Percentiles rank a stretch among this genome's conserved stretches.
Evolutionary conservation across 2,888 invertebrate species (phyloP).

Genomic region (Acrocera orbiculus): DNA sequence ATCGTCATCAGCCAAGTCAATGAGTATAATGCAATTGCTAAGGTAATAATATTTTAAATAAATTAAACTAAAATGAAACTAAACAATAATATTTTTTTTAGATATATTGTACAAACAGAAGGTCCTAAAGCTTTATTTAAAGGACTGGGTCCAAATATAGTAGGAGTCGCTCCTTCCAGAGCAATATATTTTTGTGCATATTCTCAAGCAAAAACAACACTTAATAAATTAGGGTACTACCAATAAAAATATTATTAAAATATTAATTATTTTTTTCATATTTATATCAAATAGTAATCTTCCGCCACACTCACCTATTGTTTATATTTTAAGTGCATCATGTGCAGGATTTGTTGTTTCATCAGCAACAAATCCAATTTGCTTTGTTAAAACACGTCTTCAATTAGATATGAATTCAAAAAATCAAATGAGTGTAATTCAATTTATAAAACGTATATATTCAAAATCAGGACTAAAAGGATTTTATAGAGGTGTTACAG

Average conservation of each 20-base stretch:
- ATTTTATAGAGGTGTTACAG: conserved; percentile 97
- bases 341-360: conserved; percentile 93
- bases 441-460: conserved; percentile 73
- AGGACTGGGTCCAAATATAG: conserved; percentile 92
- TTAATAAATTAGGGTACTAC: conserved; percentile 30
- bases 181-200: conserved; percentile 99
- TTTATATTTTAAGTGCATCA: conserved; percentile 87
- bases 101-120: conserved; percentile 84
- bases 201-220: conserved; percentile 67
- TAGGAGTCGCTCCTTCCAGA: conserved; percentile 95
- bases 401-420: conserved; percentile 69
- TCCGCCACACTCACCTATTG: conserved; percentile 56
- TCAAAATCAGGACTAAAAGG: conserved; percentile 66
- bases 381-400: conserved; percentile 97
- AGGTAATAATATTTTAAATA: conserved; percentile 37
- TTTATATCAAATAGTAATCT: conserved; percentile 26
- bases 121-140: conserved; percentile 89
- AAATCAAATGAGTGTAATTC: conserved; percentile 52
- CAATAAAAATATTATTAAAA: background rate
- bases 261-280: conserved; percentile 1
- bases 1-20: conserved; percentile 36
- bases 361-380: conserved; percentile 95
- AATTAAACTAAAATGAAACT: too few species aligned
- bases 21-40: conserved; percentile 68
- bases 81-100: too few species aligned